These are phyloP conservation scores for Bergia puertoricense DNA, from an alignment of 92 coral and sea anemone genomes.

Conservation along the genomic window DNA sequence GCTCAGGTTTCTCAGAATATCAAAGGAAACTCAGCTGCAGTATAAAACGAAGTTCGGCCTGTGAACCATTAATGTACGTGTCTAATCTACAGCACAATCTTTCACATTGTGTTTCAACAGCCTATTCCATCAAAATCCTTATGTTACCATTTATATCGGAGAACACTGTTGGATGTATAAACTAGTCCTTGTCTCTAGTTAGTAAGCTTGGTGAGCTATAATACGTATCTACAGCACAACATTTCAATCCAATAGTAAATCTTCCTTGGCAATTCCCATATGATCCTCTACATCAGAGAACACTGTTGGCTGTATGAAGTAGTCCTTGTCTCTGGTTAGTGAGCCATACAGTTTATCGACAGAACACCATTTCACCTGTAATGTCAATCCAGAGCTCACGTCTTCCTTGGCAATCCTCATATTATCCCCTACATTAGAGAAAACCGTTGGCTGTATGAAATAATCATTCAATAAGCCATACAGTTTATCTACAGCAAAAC, in stretches of 20 bases:
- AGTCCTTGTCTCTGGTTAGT: neutral
- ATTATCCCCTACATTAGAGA: constrained; percentile 85
- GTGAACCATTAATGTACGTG: too few relatives aligned
- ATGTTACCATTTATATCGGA: neutral
- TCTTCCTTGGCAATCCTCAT: constrained; percentile 94
- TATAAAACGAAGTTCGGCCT: too few relatives aligned
- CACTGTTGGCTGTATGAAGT: too few relatives aligned
- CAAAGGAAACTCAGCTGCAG: neutral
- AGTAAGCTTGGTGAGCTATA: constrained; percentile 47
- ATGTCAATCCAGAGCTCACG: constrained; percentile 45
- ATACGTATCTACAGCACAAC: too few relatives aligned
- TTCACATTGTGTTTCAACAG: too few relatives aligned
- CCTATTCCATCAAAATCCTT: neutral
- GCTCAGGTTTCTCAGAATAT: neutral
- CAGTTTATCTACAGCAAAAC: too few relatives aligned
- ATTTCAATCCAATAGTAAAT: constrained; percentile 52
- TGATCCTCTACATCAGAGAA: constrained; percentile 47
- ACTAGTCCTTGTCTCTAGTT: neutral
- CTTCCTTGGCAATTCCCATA: constrained; percentile 94
- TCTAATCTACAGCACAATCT: too few relatives aligned
- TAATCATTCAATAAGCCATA: too few relatives aligned
- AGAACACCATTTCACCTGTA: neutral
- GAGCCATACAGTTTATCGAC: neutral
- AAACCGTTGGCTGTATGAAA: constrained; percentile 79
- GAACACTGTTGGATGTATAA: too few relatives aligned